Percentiles rank a stretch among this genome's conserved stretches.
Conservation (phyloP, 2,797 vertebrate genomes). For the Oreortyx pictus region DNA sequence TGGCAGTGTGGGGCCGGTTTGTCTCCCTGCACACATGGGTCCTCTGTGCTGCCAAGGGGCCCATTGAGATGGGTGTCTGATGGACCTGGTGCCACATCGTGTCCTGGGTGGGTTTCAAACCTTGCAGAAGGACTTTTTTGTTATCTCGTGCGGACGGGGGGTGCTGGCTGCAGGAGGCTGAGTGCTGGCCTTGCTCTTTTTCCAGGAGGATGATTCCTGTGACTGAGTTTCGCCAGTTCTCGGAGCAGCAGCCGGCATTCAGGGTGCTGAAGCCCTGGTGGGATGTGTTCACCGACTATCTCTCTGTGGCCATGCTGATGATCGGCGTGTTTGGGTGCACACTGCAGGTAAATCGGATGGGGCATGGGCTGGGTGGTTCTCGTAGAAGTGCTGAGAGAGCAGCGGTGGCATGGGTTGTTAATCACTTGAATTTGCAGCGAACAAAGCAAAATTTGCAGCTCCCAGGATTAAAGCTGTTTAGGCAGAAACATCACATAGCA, state of each 20-base stretch:
- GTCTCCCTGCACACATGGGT: neutral
- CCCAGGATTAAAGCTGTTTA: conserved; percentile 22
- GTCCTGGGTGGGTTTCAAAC: neutral
- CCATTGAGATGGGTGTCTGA: neutral
- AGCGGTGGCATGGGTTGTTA: neutral
- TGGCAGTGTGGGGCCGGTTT: neutral
- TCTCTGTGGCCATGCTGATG: conserved; percentile 98
- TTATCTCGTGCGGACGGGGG: neutral
- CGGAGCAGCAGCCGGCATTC: conserved; percentile 97
- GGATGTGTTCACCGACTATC: conserved; percentile 98
- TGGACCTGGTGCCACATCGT: fast-evolving
- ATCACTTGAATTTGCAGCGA: neutral
- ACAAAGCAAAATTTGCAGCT: conserved; percentile 9
- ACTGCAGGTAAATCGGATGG: conserved; percentile 86
- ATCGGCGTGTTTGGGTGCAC: conserved; percentile 98
- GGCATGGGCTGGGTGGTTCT: fast-evolving
- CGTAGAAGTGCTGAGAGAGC: neutral
- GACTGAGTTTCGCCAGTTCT: conserved; percentile 97
- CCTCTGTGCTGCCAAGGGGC: neutral
- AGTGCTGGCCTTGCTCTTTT: conserved; percentile 17
- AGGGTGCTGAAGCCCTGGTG: conserved; percentile 99
- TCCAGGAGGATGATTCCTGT: conserved; percentile 97
- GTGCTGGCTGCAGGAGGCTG: neutral
- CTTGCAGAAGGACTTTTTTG: neutral
- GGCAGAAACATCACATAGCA: conserved; percentile 33